phyloP scores from a whole-genome alignment of 2,113 vertebrate species.

The Leucoraja erinaceus region DNA sequence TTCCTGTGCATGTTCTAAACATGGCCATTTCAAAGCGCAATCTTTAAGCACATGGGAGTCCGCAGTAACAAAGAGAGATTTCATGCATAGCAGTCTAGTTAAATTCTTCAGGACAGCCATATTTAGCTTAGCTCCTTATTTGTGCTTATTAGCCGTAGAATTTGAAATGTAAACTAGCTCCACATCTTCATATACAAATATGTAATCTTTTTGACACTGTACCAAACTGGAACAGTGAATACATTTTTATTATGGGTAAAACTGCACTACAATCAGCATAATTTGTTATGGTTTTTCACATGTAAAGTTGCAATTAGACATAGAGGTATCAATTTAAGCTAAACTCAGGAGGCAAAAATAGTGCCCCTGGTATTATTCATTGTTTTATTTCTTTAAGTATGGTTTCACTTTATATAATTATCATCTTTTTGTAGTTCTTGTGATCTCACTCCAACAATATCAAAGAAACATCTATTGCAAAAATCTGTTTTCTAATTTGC shows the following conservation, averaged over 20 bases:
- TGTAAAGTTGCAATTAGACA: slow-evolving; percentile 29
- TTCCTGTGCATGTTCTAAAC: not conserved
- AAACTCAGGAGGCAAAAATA: not conserved
- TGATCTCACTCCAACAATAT: not conserved
- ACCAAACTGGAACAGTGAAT: slow-evolving; percentile 24
- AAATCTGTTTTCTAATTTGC: not conserved
- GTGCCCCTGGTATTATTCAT: not conserved
- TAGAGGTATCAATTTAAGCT: not conserved
- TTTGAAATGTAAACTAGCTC: not conserved
- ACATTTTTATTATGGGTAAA: not conserved
- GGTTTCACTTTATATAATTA: not conserved
- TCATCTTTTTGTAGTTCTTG: not conserved
- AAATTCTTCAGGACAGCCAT: not conserved
- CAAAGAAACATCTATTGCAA: not conserved
- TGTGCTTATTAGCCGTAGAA: not conserved
- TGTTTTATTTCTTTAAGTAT: not conserved
- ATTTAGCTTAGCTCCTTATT: not conserved
- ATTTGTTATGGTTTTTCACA: slow-evolving; percentile 25
- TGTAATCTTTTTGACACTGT: slow-evolving; percentile 12
- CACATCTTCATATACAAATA: not conserved
- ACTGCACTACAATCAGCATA: not conserved
- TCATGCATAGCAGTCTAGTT: not conserved
- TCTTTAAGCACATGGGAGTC: too few relatives aligned
- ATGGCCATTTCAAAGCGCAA: not conserved
- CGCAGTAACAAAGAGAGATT: not conserved